A percentile compares a stretch with the other conserved stretches of the same genome.
Evolutionary conservation across 2,113 vertebrate genomes (phyloP).

Genomic region (Furnarius figulus): DNA sequence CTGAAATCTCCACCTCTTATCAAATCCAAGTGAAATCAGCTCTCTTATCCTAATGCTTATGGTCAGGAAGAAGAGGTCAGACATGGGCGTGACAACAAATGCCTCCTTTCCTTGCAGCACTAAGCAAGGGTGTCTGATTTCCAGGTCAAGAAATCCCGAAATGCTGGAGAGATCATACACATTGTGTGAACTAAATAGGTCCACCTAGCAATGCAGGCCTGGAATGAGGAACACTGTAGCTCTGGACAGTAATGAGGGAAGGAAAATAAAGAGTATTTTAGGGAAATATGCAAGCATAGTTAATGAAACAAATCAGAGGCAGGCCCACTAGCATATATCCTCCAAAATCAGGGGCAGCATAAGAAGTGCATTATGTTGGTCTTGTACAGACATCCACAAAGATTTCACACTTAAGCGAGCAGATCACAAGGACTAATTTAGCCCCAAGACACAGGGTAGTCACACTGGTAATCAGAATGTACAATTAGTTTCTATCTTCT

Average conservation of each 20-base stretch:
- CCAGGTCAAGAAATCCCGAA: background rate
- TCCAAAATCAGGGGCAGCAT: background rate
- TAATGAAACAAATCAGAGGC: background rate
- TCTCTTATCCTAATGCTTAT: background rate
- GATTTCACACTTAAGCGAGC: background rate
- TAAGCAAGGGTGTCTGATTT: background rate
- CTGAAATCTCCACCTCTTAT: background rate
- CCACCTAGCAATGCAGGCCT: background rate
- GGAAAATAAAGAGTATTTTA: background rate
- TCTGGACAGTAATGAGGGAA: background rate
- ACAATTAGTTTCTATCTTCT: conserved; percentile 27
- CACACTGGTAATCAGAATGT: background rate
- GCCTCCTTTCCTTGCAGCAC: background rate
- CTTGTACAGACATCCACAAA: background rate
- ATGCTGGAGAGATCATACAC: background rate
- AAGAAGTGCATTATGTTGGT: background rate
- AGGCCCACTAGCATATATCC: background rate
- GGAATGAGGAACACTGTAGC: background rate
- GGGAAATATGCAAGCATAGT: background rate
- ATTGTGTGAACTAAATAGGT: background rate
- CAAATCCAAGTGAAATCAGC: background rate
- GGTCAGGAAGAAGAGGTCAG: background rate
- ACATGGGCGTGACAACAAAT: accelerated
- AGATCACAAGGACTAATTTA: conserved; percentile 3
- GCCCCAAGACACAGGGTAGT: background rate